phyloP scores from a whole-genome alignment of 2,113 vertebrate species.

The Probosciger aterrimus region DNA sequence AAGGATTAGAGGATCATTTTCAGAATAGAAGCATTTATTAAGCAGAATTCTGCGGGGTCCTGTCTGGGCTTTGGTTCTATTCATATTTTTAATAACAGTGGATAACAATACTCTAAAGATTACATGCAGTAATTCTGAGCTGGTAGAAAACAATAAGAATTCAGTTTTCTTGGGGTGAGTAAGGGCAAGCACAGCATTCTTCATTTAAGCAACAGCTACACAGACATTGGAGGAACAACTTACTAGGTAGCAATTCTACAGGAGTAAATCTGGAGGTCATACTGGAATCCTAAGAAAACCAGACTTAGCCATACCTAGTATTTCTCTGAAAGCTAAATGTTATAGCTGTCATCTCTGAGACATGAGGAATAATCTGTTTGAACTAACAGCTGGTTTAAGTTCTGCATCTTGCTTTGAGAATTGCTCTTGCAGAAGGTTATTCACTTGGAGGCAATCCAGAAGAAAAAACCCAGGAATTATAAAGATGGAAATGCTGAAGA shows the following conservation, averaged over 20 bases:
- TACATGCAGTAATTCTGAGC: neutral
- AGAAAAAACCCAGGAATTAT: neutral
- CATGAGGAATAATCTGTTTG: neutral
- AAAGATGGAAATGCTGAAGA: neutral
- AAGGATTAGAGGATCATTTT: neutral
- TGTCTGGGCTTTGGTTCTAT: neutral
- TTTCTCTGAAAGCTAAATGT: neutral
- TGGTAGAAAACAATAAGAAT: neutral
- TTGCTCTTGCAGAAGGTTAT: neutral
- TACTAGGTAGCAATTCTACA: neutral
- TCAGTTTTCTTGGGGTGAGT: neutral
- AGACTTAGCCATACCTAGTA: neutral
- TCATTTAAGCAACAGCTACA: neutral
- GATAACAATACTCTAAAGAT: neutral
- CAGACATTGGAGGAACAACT: neutral
- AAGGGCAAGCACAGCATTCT: neutral
- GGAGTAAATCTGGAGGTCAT: neutral
- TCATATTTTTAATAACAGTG: neutral
- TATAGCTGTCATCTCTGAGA: neutral
- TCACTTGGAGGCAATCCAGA: slow-evolving; percentile 7
- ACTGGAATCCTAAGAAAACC: neutral
- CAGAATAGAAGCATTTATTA: neutral
- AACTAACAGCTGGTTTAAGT: neutral
- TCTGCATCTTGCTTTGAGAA: neutral
- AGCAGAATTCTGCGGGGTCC: neutral